phyloP scores from a whole-genome alignment of 2,888 invertebrate genomes.

The Yponomeuta malinellus region DNA sequence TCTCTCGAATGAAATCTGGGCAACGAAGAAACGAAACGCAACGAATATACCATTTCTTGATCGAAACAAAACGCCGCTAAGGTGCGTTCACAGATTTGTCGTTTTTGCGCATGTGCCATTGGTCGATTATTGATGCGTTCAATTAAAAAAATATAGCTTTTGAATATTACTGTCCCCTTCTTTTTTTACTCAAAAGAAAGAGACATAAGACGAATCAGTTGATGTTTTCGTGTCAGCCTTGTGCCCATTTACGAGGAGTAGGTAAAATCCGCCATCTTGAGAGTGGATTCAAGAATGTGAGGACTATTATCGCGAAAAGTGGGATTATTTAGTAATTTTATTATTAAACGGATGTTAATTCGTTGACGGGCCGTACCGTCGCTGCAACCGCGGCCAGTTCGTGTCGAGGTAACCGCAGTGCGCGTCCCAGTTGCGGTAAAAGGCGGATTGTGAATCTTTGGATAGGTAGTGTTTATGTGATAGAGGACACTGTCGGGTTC shows the following conservation, averaged over 20 bases:
- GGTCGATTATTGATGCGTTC: constrained; percentile 63
- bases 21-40: background rate
- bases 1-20: background rate
- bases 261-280: constrained; percentile 80
- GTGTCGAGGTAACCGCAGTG: constrained; percentile 42
- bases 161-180: constrained; percentile 62
- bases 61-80: constrained; percentile 26
- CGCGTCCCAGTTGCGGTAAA: constrained; percentile 48
- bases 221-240: constrained; percentile 77
- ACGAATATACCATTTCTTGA: background rate
- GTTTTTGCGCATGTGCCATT: constrained; percentile 64
- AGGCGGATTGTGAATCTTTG: constrained; percentile 57
- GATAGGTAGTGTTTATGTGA: constrained; percentile 69
- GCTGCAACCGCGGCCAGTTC: constrained; percentile 40
- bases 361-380: constrained; percentile 42
- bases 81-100: constrained; percentile 52
- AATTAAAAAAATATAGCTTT: constrained; percentile 45
- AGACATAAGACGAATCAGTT: constrained; percentile 68
- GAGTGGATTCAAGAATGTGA: constrained; percentile 78
- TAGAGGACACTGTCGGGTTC: constrained; percentile 69
- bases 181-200: constrained; percentile 52
- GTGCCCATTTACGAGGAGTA: constrained; percentile 75
- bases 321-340: constrained; percentile 64
- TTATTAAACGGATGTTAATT: constrained; percentile 63
- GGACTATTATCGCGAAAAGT: constrained; percentile 69